Evolutionary conservation across 2,113 vertebrate genomes (phyloP).

Genomic region (Archilochus colubris): DNA sequence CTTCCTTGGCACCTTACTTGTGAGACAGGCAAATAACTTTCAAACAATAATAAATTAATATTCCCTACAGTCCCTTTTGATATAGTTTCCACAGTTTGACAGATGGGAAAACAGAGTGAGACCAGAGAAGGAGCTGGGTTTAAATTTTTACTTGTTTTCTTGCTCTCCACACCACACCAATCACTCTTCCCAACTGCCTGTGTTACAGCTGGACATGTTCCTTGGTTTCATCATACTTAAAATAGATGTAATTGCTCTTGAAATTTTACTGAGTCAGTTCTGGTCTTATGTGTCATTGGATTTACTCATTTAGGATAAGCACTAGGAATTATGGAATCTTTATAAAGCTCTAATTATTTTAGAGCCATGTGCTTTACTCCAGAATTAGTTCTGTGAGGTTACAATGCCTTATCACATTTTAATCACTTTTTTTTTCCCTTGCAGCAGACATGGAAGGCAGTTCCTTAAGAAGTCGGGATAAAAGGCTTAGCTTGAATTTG

Average conservation of each 20-base stretch:
- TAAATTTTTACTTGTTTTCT: not conserved
- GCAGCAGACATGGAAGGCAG: constrained; percentile 82
- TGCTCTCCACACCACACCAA: not conserved
- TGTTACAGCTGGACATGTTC: not conserved
- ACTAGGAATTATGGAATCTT: not conserved
- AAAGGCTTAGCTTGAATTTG: constrained; percentile 93
- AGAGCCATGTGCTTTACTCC: not conserved
- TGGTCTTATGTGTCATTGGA: not conserved
- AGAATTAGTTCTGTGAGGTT: not conserved
- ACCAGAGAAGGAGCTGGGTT: not conserved
- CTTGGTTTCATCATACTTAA: not conserved
- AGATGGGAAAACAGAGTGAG: not conserved
- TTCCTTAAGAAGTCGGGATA: constrained; percentile 80
- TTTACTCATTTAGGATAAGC: constrained; percentile 2
- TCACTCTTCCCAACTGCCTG: not conserved
- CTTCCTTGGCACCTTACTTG: not conserved
- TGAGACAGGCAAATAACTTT: not conserved
- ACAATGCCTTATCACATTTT: constrained; percentile 1
- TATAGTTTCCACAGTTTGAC: not conserved
- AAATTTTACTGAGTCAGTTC: not conserved
- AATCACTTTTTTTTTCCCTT: constrained; percentile 36
- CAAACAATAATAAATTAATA: not conserved
- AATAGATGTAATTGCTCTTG: not conserved
- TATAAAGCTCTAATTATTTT: constrained; percentile 2
- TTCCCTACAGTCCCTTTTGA: not conserved